Percentiles rank a stretch among this genome's conserved stretches.
Evolutionary conservation across 2,113 vertebrate species (phyloP).

Genomic region (Acrocephalus kingi): DNA sequence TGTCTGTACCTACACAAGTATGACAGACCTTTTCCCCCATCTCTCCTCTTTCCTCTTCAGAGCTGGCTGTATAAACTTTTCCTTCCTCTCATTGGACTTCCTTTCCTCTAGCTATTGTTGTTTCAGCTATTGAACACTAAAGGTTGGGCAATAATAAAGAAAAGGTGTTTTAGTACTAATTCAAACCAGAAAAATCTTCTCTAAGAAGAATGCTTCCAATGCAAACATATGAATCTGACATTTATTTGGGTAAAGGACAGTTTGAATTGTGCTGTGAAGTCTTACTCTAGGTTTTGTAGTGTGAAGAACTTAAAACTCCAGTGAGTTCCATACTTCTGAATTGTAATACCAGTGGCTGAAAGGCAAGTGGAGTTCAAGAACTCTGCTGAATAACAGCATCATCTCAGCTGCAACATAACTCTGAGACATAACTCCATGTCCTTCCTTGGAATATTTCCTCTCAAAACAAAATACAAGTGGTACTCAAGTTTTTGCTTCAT

Average conservation of each 20-base stretch:
- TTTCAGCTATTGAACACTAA: neutral
- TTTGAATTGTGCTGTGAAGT: neutral
- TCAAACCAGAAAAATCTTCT: neutral
- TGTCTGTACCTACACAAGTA: neutral
- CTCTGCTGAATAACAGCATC: neutral
- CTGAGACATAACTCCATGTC: neutral
- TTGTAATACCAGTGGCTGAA: neutral
- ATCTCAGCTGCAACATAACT: neutral
- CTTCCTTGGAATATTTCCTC: neutral
- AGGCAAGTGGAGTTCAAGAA: neutral
- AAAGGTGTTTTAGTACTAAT: neutral
- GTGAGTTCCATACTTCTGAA: neutral
- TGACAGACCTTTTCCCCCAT: neutral
- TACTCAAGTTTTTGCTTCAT: neutral
- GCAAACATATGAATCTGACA: neutral
- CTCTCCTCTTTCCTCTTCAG: neutral
- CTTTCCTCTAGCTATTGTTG: neutral
- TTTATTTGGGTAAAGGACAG: neutral
- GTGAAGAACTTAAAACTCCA: neutral
- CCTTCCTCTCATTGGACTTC: neutral
- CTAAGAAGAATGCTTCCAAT: neutral
- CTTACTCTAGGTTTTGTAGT: neutral
- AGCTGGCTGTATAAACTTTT: neutral
- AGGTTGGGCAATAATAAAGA: neutral
- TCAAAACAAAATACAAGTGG: fast-evolving